Percentiles rank a stretch among this genome's conserved stretches.
These are phyloP conservation scores for Drosophila pectinifera DNA, from an alignment of 1,140 invertebrate species.

Conservation along the genomic window DNA sequence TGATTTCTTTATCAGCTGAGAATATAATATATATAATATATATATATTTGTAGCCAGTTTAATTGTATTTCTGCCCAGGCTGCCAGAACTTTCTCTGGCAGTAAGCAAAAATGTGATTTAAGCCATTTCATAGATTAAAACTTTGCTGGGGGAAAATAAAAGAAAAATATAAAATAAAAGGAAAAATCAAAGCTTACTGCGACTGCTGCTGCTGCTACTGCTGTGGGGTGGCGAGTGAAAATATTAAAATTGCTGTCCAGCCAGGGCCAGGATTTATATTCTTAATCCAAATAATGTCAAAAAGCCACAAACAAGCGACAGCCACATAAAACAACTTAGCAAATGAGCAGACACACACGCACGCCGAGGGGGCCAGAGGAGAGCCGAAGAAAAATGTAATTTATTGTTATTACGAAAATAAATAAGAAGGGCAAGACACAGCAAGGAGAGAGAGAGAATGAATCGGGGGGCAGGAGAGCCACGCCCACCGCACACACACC, in stretches of 20 bases:
- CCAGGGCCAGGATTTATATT: slow-evolving; percentile 68
- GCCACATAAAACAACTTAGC: slow-evolving; percentile 79
- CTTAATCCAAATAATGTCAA: slow-evolving; percentile 83
- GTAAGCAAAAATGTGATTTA: slow-evolving; percentile 31
- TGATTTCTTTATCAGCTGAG: not conserved
- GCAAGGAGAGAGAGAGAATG: slow-evolving; percentile 14
- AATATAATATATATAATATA: not conserved
- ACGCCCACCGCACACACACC: slow-evolving; percentile 37
- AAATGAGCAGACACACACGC: slow-evolving; percentile 66
- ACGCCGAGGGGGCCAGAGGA: slow-evolving; percentile 13
- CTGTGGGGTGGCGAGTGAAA: slow-evolving; percentile 24
- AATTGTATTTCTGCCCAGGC: slow-evolving; percentile 9
- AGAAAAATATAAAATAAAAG: slow-evolving; percentile 2
- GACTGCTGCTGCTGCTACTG: not conserved
- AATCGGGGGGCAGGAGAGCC: slow-evolving; percentile 38
- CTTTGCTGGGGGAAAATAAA: slow-evolving; percentile 5
- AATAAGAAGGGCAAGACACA: slow-evolving; percentile 68
- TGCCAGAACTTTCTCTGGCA: slow-evolving; percentile 15
- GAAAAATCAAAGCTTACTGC: slow-evolving; percentile 43
- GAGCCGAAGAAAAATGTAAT: slow-evolving; percentile 78
- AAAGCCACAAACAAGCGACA: slow-evolving; percentile 82
- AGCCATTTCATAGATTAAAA: slow-evolving; percentile 45
- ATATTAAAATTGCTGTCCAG: slow-evolving; percentile 70
- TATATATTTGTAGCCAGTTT: not conserved
- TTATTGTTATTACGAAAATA: slow-evolving; percentile 83